Conservation (phyloP, 2,888 invertebrate species). For the Eupithecia inturbata region DNA sequence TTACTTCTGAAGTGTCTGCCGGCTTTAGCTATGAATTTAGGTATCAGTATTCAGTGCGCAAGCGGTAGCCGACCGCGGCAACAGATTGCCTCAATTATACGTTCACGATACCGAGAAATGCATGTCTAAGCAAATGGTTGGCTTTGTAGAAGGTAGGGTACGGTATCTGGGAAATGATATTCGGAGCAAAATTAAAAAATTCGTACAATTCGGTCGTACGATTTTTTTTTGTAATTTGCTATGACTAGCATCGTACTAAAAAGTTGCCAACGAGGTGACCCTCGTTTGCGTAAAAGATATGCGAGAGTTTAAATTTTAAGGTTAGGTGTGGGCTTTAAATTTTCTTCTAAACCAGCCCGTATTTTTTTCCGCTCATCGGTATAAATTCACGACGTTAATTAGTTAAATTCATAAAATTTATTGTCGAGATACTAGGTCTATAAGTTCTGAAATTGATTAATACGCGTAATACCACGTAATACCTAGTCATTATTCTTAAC, state of each 20-base stretch:
- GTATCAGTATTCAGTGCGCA: constrained; percentile 41
- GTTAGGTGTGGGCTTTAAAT: too few relatives aligned
- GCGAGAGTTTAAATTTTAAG: not conserved
- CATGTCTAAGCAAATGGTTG: constrained; percentile 23
- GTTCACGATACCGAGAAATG: constrained; percentile 39
- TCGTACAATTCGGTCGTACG: too few relatives aligned
- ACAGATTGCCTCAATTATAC: constrained; percentile 48
- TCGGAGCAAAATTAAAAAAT: not conserved
- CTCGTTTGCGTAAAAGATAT: not conserved
- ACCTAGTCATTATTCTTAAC: not conserved
- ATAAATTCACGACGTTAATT: not conserved
- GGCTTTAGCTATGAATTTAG: constrained; percentile 8
- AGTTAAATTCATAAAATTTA: not conserved
- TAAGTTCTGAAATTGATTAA: not conserved
- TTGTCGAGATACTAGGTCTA: not conserved
- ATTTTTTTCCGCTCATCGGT: not conserved
- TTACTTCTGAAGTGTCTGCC: not conserved
- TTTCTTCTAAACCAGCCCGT: not conserved
- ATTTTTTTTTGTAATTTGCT: too few relatives aligned
- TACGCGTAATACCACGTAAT: not conserved
- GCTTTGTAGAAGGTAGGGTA: not conserved
- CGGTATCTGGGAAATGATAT: not conserved
- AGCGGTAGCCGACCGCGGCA: constrained; percentile 29
- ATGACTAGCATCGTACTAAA: too few relatives aligned
- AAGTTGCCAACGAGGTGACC: too few relatives aligned